Percentiles rank a stretch among this genome's conserved stretches.
Conservation (phyloP, 2,797 vertebrate genomes). For the Fistularia commersonii region DNA sequence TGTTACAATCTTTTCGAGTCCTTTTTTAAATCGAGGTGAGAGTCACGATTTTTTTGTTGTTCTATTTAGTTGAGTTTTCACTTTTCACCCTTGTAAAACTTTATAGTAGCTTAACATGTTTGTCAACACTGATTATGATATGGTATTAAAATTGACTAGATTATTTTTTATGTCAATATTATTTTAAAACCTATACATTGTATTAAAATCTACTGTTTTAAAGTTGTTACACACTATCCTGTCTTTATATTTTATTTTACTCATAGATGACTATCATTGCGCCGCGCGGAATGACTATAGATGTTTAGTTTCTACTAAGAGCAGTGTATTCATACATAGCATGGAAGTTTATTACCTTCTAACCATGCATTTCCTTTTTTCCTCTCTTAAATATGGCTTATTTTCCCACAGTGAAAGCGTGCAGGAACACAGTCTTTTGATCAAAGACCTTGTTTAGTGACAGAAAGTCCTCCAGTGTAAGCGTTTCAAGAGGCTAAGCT, state of each 20-base stretch:
- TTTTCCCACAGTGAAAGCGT: constrained; percentile 80
- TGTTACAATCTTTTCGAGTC: constrained; percentile 18
- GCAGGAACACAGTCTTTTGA: constrained; percentile 88
- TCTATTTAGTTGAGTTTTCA: constrained; percentile 15
- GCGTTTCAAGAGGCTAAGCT: constrained; percentile 72
- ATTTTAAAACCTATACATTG: constrained; percentile 45
- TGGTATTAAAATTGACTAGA: constrained; percentile 28
- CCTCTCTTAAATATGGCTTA: constrained; percentile 80
- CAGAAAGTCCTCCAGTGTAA: constrained; percentile 80
- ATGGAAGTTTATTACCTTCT: constrained; percentile 85
- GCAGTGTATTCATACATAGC: constrained; percentile 88
- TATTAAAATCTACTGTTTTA: constrained; percentile 81
- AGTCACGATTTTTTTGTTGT: constrained; percentile 7
- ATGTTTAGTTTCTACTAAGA: constrained; percentile 81
- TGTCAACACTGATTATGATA: constrained; percentile 58
- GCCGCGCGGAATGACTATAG: constrained; percentile 98
- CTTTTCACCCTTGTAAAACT: constrained; percentile 27
- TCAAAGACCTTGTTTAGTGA: constrained; percentile 80
- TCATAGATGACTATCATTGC: constrained; percentile 94
- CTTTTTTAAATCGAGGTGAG: background rate
- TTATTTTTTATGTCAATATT: constrained; percentile 37
- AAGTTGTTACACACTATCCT: constrained; percentile 65
- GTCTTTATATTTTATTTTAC: constrained; percentile 81
- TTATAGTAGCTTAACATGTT: constrained; percentile 31
- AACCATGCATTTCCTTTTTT: constrained; percentile 78